A percentile compares a stretch with the other conserved stretches of the same genome.
phyloP scores from a whole-genome alignment of 2,113 vertebrate species.

The Ranitomeya variabilis region DNA sequence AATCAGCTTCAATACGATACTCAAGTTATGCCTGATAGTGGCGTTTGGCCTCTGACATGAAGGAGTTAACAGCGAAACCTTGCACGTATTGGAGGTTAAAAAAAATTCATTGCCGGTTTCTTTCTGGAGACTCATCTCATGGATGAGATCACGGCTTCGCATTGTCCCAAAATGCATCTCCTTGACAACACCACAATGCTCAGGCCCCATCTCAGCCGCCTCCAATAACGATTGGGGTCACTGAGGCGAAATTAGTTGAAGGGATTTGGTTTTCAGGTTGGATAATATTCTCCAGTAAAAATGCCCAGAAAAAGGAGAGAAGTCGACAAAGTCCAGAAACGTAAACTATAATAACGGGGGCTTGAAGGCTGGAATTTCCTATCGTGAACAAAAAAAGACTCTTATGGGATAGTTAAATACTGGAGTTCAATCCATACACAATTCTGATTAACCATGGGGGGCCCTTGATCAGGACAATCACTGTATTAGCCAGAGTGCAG shows the following conservation, averaged over 20 bases:
- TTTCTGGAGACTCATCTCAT: neutral
- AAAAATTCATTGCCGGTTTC: neutral
- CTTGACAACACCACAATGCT: neutral
- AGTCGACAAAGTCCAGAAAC: too few relatives aligned
- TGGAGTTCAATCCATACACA: neutral
- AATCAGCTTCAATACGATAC: too few relatives aligned
- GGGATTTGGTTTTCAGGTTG: neutral
- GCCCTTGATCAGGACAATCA: neutral
- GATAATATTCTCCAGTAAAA: neutral
- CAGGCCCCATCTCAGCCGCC: neutral
- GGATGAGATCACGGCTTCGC: conserved; percentile 31
- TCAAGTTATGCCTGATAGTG: too few relatives aligned
- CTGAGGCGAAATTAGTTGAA: neutral
- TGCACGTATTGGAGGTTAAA: neutral
- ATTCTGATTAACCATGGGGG: neutral
- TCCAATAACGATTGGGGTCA: conserved; percentile 9
- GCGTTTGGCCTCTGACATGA: neutral
- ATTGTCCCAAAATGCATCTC: conserved; percentile 29
- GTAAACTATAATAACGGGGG: neutral
- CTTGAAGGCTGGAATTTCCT: too few relatives aligned
- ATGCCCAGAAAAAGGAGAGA: neutral
- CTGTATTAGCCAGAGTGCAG: neutral
- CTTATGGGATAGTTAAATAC: too few relatives aligned
- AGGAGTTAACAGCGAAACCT: neutral
- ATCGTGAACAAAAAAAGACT: too few relatives aligned